Percentiles rank a stretch among this genome's conserved stretches.
phyloP scores from a whole-genome alignment of 2,797 vertebrate species.

The Pachyuromys duprasi region DNA sequence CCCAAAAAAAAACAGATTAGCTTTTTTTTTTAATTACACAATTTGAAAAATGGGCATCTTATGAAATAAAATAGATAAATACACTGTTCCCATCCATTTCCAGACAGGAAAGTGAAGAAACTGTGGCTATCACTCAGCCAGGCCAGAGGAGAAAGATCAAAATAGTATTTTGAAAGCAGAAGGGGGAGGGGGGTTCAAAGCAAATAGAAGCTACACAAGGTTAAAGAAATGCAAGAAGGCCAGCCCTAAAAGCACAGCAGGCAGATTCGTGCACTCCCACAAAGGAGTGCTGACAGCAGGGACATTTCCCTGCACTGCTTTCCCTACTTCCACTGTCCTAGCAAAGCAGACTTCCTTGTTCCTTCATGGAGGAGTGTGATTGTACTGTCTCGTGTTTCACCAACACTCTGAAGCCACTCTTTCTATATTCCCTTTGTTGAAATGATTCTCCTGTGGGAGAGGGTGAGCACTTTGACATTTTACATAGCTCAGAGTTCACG shows the following conservation, averaged over 20 bases:
- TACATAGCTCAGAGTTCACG: constrained; percentile 67
- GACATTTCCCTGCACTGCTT: constrained; percentile 36
- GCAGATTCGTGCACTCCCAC: constrained; percentile 16
- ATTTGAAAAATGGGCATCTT: neutral
- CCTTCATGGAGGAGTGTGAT: constrained; percentile 52
- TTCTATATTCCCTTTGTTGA: constrained; percentile 75
- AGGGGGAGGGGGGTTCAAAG: constrained; percentile 21
- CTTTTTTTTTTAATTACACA: neutral
- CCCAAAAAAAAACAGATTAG: neutral
- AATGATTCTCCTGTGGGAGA: constrained; percentile 1
- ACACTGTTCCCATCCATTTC: neutral
- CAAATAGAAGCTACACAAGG: constrained; percentile 28
- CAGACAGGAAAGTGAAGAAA: constrained; percentile 43
- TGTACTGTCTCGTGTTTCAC: constrained; percentile 56
- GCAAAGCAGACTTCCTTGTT: constrained; percentile 62
- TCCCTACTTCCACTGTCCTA: neutral
- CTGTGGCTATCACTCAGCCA: neutral
- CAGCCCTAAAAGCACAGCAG: neutral
- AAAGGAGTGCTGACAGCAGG: neutral
- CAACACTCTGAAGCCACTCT: neutral
- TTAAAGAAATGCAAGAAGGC: constrained; percentile 40
- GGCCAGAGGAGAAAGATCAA: neutral
- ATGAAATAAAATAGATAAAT: neutral
- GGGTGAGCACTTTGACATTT: constrained; percentile 80
- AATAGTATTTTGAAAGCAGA: neutral